Evolutionary conservation across 2,888 invertebrate genomes (phyloP).

Genomic region (Callosobruchus maculatus): DNA sequence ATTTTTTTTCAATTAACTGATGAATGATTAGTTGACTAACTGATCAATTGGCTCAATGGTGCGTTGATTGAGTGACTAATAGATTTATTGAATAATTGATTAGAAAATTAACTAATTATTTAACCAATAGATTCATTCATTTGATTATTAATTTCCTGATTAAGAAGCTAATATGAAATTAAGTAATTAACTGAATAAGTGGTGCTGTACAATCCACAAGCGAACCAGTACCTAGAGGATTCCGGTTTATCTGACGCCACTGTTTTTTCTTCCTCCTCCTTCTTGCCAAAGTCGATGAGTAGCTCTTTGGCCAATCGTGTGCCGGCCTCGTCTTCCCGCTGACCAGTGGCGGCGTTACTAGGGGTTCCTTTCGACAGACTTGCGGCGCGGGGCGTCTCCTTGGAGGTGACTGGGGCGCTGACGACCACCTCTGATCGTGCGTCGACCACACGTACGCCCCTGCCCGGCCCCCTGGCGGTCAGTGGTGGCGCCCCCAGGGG

Average conservation of each 20-base stretch:
- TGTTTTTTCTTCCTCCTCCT: not conserved
- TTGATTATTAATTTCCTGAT: too few species aligned
- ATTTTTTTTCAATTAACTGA: too few species aligned
- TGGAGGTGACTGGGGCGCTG: not conserved
- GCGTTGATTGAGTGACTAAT: too few species aligned
- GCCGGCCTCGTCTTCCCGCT: not conserved
- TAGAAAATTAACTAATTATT: too few species aligned
- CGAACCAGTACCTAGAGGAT: not conserved
- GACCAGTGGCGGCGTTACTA: not conserved
- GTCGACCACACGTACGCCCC: constrained; percentile 19
- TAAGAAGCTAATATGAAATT: too few species aligned
- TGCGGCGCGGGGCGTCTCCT: constrained; percentile 17
- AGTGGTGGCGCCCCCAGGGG: constrained; percentile 49
- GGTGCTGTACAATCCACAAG: not conserved
- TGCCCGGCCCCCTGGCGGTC: constrained; percentile 36
- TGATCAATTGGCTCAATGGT: too few species aligned
- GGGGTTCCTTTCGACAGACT: not conserved
- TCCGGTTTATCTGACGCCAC: not conserved
- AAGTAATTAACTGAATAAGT: too few species aligned
- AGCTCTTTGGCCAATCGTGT: not conserved
- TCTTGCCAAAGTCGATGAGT: not conserved
- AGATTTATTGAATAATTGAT: too few species aligned
- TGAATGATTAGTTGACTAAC: too few species aligned
- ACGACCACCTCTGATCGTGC: not conserved
- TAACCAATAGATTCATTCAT: too few species aligned